Conservation (phyloP, 37 sponge, comb jelly and placozoan genomes). For the Geodia barretti region DNA sequence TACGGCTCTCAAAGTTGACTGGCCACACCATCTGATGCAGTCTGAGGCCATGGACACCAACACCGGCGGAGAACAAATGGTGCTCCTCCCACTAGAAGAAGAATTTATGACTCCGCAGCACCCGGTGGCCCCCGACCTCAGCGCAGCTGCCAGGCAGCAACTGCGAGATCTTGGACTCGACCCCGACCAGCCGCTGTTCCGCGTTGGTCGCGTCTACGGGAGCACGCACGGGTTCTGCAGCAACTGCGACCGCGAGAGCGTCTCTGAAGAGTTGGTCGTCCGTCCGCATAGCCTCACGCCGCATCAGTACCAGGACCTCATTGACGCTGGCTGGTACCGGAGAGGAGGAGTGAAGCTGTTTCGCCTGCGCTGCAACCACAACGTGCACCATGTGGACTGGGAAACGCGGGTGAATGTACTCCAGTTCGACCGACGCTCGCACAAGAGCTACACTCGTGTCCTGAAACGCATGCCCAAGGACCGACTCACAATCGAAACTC, state of each 20-base stretch:
- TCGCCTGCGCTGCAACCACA: constrained; percentile 67
- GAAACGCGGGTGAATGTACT: constrained; percentile 78
- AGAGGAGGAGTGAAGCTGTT: constrained; percentile 95
- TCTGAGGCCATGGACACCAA: not conserved
- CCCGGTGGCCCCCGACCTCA: constrained; percentile 45
- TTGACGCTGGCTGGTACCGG: constrained; percentile 89
- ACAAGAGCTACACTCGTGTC: constrained; percentile 72
- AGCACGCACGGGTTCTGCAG: constrained; percentile 70
- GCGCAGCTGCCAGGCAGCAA: constrained; percentile 24
- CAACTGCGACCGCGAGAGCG: constrained; percentile 76
- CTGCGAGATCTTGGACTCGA: constrained; percentile 50
- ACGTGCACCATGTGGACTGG: constrained; percentile 75
- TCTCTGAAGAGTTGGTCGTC: constrained; percentile 79
- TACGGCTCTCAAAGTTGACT: not conserved
- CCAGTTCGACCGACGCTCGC: constrained; percentile 60
- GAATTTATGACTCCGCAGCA: constrained; percentile 14
- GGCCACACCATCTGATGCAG: not conserved
- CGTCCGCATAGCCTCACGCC: constrained; percentile 73
- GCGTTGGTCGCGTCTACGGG: constrained; percentile 71
- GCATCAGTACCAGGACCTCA: constrained; percentile 79
- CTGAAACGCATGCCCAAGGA: constrained; percentile 63
- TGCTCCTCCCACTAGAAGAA: constrained; percentile 38
- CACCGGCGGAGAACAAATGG: not conserved
- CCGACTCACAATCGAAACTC: constrained; percentile 47
- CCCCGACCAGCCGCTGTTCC: constrained; percentile 47